These are phyloP conservation scores for Habropoda laboriosa DNA, from an alignment of 1,140 invertebrate genomes.

Conservation along the genomic window DNA sequence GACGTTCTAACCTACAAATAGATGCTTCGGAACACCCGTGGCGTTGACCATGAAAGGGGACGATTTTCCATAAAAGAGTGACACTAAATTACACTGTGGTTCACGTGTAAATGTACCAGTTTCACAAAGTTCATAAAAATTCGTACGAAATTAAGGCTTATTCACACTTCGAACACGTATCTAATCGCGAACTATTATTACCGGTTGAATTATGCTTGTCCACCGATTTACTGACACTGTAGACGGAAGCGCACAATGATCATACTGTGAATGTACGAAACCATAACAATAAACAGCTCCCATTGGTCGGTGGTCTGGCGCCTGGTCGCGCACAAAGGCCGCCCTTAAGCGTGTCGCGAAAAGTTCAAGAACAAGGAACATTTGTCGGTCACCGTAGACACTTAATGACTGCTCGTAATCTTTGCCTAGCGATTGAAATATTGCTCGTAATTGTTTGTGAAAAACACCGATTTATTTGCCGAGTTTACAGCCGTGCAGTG, in stretches of 20 bases:
- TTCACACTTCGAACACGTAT: constrained; percentile 10
- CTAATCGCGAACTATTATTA: constrained; percentile 33
- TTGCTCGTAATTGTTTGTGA: background rate
- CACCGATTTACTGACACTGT: background rate
- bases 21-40: no score
- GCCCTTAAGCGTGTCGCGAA: constrained; percentile 48
- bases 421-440: background rate
- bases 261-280: constrained; percentile 48
- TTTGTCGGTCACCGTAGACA: constrained; percentile 11
- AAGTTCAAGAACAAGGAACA: constrained; percentile 41
- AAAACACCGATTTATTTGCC: background rate
- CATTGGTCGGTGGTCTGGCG: constrained; percentile 54
- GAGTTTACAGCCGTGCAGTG: no score
- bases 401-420: background rate
- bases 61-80: no score
- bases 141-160: constrained; percentile 9
- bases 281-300: constrained; percentile 51
- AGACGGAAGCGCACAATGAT: constrained; percentile 49
- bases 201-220: constrained; percentile 3
- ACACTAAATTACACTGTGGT: no score
- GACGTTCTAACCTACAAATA: no score
- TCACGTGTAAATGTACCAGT: no score
- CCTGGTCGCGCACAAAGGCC: constrained; percentile 42
- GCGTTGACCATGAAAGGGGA: no score
- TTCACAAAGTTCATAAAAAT: background rate